Evolutionary conservation across 2,888 invertebrate species (phyloP).

Genomic region (Byasa hedistus): DNA sequence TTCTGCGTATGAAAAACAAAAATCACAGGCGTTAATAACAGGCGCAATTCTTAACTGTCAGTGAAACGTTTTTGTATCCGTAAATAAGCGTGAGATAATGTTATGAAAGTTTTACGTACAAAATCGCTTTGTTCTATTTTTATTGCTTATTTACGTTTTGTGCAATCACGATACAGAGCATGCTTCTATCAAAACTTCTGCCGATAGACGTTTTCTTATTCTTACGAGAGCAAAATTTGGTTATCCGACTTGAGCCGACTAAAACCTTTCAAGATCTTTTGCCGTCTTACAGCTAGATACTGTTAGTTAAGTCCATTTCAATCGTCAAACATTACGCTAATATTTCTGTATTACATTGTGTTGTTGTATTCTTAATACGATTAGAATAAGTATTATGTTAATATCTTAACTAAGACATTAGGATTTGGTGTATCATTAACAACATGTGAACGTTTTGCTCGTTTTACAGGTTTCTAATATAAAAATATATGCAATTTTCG

Average conservation of each 20-base stretch:
- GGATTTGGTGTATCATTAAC: not conserved
- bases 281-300: too few relatives aligned
- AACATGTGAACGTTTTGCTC: not conserved
- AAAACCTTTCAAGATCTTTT: too few relatives aligned
- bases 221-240: not conserved
- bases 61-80: not conserved
- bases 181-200: not conserved
- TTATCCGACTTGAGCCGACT: too few relatives aligned
- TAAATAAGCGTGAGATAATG: slow-evolving; percentile 17
- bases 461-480: not conserved
- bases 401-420: not conserved
- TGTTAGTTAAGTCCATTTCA: too few relatives aligned
- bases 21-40: not conserved
- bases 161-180: not conserved
- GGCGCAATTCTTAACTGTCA: slow-evolving; percentile 1
- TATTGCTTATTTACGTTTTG: slow-evolving; percentile 14
- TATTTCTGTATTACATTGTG: too few relatives aligned
- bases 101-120: slow-evolving; percentile 13
- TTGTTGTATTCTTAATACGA: too few relatives aligned
- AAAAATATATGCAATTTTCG: not conserved
- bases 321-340: too few relatives aligned
- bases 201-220: not conserved
- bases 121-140: slow-evolving; percentile 23
- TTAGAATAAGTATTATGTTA: too few relatives aligned
- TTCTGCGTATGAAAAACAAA: not conserved